A percentile compares a stretch with the other conserved stretches of the same genome.
Conservation (phyloP, 2,113 vertebrate species). For the Oryzias woworae region DNA sequence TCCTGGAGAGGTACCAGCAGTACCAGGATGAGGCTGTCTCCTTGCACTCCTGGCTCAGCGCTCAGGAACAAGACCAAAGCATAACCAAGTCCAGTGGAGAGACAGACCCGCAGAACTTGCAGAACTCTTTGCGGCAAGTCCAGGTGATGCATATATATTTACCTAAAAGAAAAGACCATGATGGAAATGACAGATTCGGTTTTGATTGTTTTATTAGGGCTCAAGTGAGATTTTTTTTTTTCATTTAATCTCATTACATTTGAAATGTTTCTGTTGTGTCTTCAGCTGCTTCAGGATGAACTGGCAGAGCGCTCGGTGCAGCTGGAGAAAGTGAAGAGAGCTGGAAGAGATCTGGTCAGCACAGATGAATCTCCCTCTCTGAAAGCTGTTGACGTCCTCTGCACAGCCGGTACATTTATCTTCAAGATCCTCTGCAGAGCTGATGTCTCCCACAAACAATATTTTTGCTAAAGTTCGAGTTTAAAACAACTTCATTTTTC, state of each 20-base stretch:
- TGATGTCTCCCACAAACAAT: no score
- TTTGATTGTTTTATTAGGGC: background rate
- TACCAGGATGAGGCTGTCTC: constrained; percentile 87
- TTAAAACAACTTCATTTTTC: background rate
- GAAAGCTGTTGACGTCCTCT: constrained; percentile 78
- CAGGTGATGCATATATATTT: constrained; percentile 76
- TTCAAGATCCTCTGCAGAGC: no score
- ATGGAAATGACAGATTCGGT: accelerated
- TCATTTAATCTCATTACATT: background rate
- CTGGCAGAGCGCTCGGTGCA: constrained; percentile 89
- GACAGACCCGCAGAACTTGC: constrained; percentile 82
- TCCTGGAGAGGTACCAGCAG: constrained; percentile 88
- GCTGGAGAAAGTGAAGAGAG: constrained; percentile 93
- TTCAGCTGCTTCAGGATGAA: constrained; percentile 88
- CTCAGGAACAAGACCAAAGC: constrained; percentile 80
- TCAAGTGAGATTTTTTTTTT: background rate
- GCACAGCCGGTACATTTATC: constrained; percentile 81
- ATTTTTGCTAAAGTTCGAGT: background rate
- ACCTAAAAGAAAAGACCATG: background rate
- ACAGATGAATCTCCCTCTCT: constrained; percentile 83
- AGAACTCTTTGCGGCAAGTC: constrained; percentile 81
- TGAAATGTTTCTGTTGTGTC: background rate
- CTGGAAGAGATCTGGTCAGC: constrained; percentile 82
- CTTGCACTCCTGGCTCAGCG: constrained; percentile 85
- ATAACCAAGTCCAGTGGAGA: constrained; percentile 79